These are phyloP conservation scores for Drosophila yakuba DNA, from an alignment of 1,140 invertebrate species.

Conservation along the genomic window DNA sequence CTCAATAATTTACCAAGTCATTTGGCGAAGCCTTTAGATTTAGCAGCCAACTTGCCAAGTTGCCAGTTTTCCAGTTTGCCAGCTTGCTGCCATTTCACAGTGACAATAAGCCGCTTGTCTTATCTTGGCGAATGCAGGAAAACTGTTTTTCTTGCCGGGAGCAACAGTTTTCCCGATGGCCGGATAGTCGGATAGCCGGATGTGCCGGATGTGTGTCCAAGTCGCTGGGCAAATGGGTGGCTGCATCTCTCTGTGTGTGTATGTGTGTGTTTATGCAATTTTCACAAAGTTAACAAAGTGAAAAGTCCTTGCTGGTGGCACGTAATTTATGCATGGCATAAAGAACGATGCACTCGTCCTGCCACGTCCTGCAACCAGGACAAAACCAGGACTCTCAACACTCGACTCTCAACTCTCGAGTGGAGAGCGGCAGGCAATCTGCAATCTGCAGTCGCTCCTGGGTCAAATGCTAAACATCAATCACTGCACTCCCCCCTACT, in stretches of 20 bases:
- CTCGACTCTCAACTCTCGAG: not conserved
- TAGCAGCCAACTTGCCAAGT: not conserved
- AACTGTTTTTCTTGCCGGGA: not conserved
- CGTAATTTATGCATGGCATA: constrained; percentile 61
- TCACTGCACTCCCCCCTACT: constrained; percentile 10
- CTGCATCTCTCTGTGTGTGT: not conserved
- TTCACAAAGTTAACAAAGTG: constrained; percentile 36
- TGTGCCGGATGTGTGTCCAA: too few relatives aligned
- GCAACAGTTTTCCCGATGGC: constrained; percentile 12
- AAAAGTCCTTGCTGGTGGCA: constrained; percentile 25
- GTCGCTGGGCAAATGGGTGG: too few relatives aligned
- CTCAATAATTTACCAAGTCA: not conserved
- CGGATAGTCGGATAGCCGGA: not conserved
- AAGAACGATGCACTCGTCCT: constrained; percentile 48
- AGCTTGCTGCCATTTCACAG: constrained; percentile 3
- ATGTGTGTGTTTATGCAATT: constrained; percentile 20
- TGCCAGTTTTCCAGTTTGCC: not conserved
- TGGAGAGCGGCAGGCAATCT: constrained; percentile 20
- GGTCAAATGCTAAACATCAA: constrained; percentile 62
- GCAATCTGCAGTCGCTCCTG: constrained; percentile 21
- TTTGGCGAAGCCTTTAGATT: not conserved
- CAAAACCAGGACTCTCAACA: not conserved
- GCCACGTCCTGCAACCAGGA: constrained; percentile 13
- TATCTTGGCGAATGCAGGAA: constrained; percentile 20
- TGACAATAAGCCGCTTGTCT: constrained; percentile 30